Conservation (phyloP, 2,888 invertebrate species). For the Nomada fucata region DNA sequence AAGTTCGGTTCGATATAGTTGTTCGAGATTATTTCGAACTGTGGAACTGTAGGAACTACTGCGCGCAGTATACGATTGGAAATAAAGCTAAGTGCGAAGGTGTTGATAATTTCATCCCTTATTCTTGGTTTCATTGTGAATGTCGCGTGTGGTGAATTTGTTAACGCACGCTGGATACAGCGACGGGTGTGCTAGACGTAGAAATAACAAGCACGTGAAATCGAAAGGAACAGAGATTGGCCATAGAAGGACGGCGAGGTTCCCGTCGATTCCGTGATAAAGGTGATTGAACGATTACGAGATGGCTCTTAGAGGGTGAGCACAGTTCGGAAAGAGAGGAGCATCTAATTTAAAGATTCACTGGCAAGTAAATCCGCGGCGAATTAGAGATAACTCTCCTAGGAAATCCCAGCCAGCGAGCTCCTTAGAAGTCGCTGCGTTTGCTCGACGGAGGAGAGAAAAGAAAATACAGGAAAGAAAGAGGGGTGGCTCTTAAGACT, state of each 20-base stretch:
- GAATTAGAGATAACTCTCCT: conserved; percentile 86
- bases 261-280: conserved; percentile 72
- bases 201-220: not conserved
- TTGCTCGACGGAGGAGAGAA: conserved; percentile 45
- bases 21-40: too few relatives aligned
- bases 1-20: too few relatives aligned
- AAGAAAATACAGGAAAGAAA: conserved; percentile 30
- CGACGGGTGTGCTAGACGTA: not conserved
- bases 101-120: too few relatives aligned
- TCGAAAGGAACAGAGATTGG: not conserved
- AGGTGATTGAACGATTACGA: conserved; percentile 73
- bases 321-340: conserved; percentile 61
- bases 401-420: conserved; percentile 80
- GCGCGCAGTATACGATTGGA: too few relatives aligned
- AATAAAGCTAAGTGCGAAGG: too few relatives aligned
- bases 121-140: too few relatives aligned
- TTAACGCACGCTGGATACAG: too few relatives aligned
- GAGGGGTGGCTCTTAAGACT: conserved; percentile 67
- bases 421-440: conserved; percentile 56
- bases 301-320: conserved; percentile 40
- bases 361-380: conserved; percentile 86
- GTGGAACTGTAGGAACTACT: too few relatives aligned
- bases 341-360: conserved; percentile 86
- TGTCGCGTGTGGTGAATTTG: too few relatives aligned
- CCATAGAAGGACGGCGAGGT: conserved; percentile 21